Evolutionary conservation across 2,113 vertebrate genomes (phyloP), one percentile per base, ranked within the genome.

Genomic region (Ochotona curzoniae): DNA sequence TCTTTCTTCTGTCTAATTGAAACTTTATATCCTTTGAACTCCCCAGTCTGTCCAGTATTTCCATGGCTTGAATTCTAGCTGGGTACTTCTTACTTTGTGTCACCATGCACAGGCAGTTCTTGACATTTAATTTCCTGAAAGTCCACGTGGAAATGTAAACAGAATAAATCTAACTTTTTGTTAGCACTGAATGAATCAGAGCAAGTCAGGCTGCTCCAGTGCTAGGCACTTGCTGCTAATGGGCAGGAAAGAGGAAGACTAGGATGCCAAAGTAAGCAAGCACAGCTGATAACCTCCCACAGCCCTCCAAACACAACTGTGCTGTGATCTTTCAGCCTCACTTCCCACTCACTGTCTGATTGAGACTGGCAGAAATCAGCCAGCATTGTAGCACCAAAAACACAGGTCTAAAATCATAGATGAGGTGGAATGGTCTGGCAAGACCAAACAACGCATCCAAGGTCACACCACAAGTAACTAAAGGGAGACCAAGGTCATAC

Each of bases 111-210:
- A 9, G 30, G n/a, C 64, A 3, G 15, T 15, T 63, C 23, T 57
- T 30, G 28, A 25, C 1, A 4, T 51, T 32, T 57, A 18, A 8
- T 25, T n/a, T 64, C 25, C 54, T 54, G 8, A 20, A 20, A 2
- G 67, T 7, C 20, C 23, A 60, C 51, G 18, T 10, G 7, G 38
- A 13, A 7, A 13, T 14, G 8, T 30, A 2, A 7, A 4, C 2
- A 26, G 15, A 2, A 70, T 6, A 32, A 49, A 28, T 4, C 35
- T 25, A 2, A 2, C 47, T 12, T 44, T 20, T 5, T 18, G 17
- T 17, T 28, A 1, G 35, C 18, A 0, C 1, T 9, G 13, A 71
- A 17, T 1, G 26, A 30, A 7, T n/a, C 9, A 0, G 11, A 14
- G 20, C 1, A 20, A 30, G 26, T 14, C 15, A 26, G 21, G 23